These are phyloP conservation scores for Ovis canadensis DNA, from an alignment of 2,113 vertebrate genomes.

Conservation along the genomic window DNA sequence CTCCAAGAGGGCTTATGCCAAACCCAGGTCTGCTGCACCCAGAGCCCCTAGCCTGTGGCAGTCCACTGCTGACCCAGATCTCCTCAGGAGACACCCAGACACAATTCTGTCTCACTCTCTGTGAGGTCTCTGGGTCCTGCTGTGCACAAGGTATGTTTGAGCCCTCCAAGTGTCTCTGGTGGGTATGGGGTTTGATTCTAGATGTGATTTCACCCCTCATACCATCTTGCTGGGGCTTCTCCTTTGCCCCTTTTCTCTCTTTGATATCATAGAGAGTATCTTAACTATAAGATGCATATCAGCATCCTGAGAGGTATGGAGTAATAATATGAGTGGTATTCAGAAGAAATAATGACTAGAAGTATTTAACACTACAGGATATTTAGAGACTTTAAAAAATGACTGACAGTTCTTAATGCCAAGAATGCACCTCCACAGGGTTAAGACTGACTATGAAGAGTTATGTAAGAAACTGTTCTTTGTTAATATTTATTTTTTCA, in stretches of 20 bases:
- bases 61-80: accelerated
- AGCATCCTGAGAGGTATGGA: neutral
- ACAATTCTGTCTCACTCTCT: neutral
- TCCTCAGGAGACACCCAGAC: neutral
- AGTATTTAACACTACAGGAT: neutral
- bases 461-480: neutral
- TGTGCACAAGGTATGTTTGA: neutral
- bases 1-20: neutral
- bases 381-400: neutral
- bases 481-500: neutral
- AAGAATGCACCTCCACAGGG: neutral
- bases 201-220: neutral
- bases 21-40: neutral
- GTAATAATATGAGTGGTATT: neutral
- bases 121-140: neutral
- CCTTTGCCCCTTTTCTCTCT: neutral
- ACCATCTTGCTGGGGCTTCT: neutral
- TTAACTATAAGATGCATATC: neutral
- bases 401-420: neutral
- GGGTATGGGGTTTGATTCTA: neutral
- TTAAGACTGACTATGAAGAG: neutral
- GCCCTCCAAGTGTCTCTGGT: neutral
- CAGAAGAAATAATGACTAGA: neutral
- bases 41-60: neutral
- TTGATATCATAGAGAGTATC: neutral